Conservation (phyloP, 2,797 vertebrate species). For the Falco biarmicus region DNA sequence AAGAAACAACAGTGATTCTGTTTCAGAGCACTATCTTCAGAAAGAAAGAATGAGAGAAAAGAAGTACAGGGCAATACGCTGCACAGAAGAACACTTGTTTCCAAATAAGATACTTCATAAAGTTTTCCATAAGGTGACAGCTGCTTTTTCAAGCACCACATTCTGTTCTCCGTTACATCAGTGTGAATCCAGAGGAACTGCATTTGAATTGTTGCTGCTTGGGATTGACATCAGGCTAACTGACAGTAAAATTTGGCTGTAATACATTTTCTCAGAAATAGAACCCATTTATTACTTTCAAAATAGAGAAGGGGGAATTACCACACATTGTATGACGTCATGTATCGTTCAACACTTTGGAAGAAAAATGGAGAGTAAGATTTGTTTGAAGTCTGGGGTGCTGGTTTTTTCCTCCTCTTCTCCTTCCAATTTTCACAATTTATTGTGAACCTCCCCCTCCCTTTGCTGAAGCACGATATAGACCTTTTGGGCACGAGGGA, state of each 20-base stretch:
- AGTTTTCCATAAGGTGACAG: slow-evolving; percentile 70
- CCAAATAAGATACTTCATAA: slow-evolving; percentile 64
- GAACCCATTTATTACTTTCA: not conserved
- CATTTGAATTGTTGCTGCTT: slow-evolving; percentile 11
- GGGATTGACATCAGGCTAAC: slow-evolving; percentile 1
- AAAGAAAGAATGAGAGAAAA: slow-evolving; percentile 37
- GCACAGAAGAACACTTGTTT: slow-evolving; percentile 54
- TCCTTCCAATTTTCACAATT: slow-evolving; percentile 19
- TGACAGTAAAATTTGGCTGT: slow-evolving; percentile 23
- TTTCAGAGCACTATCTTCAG: slow-evolving; percentile 33
- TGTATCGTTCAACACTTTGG: not conserved
- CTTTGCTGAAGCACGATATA: not conserved
- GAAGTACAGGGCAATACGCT: not conserved
- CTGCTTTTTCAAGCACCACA: slow-evolving; percentile 53
- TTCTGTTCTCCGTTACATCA: slow-evolving; percentile 8
- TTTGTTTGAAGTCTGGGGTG: not conserved
- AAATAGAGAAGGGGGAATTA: slow-evolving; percentile 2
- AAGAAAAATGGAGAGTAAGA: not conserved
- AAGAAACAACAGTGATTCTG: slow-evolving; percentile 56
- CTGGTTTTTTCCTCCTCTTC: not conserved
- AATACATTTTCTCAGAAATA: slow-evolving; percentile 39
- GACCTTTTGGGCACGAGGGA: slow-evolving; percentile 27
- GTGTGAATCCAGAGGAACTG: not conserved
- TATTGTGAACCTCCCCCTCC: not conserved
- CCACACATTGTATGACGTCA: not conserved